A percentile compares a stretch with the other conserved stretches of the same genome.
phyloP scores from a whole-genome alignment of 2,113 vertebrate genomes.

The Triplophysa rosa region DNA sequence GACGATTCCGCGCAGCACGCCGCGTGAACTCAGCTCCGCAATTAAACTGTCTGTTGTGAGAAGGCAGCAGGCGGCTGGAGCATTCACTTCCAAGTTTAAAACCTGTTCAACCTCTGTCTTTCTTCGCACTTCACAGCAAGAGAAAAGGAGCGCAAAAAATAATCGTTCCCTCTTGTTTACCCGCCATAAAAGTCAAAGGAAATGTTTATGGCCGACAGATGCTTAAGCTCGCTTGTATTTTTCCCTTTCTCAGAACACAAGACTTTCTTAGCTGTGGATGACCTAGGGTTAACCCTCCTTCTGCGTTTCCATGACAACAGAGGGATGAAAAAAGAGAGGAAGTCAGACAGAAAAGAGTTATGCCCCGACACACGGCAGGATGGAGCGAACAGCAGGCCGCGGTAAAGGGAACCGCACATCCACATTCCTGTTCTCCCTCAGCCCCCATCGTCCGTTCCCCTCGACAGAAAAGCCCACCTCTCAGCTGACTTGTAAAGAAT shows the following conservation, averaged over 20 bases:
- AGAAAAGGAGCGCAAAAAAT: constrained; percentile 47
- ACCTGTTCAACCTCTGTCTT: constrained; percentile 59
- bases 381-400: constrained; percentile 46
- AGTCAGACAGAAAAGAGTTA: constrained; percentile 65
- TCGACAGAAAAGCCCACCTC: neutral
- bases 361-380: constrained; percentile 53
- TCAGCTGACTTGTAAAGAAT: neutral
- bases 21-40: constrained; percentile 50
- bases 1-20: constrained; percentile 19
- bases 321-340: constrained; percentile 68
- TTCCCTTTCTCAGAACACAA: constrained; percentile 54
- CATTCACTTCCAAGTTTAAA: constrained; percentile 64
- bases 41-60: constrained; percentile 63
- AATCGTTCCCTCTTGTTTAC: constrained; percentile 65
- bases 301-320: constrained; percentile 66
- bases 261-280: constrained; percentile 58
- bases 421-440: constrained; percentile 30
- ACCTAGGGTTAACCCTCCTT: constrained; percentile 71
- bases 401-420: constrained; percentile 22
- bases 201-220: constrained; percentile 78
- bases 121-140: constrained; percentile 51
- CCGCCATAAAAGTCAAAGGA: constrained; percentile 71
- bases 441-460: neutral
- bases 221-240: constrained; percentile 64
- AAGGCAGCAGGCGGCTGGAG: constrained; percentile 55